phyloP scores from a whole-genome alignment of 2,888 invertebrate genomes.

The Melanostoma mellinum region DNA sequence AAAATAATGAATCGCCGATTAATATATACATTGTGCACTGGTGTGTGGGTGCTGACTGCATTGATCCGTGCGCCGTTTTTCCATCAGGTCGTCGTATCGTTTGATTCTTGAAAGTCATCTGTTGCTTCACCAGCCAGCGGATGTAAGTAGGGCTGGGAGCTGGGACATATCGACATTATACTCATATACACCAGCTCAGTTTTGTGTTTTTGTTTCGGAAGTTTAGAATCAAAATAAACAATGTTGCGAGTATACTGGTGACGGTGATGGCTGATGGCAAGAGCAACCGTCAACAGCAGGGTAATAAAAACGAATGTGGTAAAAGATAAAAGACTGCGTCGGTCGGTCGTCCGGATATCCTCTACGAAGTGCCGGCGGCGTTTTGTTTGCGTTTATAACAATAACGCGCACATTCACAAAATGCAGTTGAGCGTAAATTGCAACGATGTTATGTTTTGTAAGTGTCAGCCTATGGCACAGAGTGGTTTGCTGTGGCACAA shows the following conservation, averaged over 20 bases:
- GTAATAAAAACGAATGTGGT: conserved; percentile 61
- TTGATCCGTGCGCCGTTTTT: conserved; percentile 5
- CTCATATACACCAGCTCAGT: conserved; percentile 9
- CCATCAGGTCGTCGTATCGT: neutral
- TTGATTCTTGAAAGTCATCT: conserved; percentile 13
- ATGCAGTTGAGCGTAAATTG: conserved; percentile 38
- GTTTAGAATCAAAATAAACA: conserved; percentile 64
- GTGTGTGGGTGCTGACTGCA: neutral
- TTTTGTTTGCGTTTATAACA: conserved; percentile 51
- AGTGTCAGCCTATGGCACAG: neutral
- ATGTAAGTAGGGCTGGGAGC: neutral
- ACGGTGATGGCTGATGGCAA: no score
- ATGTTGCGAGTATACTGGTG: conserved; percentile 2
- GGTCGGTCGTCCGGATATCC: conserved; percentile 45
- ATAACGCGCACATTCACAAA: conserved; percentile 43
- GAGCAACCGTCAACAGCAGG: conserved; percentile 29
- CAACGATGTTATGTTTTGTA: neutral
- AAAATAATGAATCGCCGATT: conserved; percentile 8
- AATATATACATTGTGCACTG: neutral
- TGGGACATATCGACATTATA: neutral
- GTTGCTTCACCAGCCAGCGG: conserved; percentile 4
- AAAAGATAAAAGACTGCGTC: conserved; percentile 54
- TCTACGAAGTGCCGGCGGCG: conserved; percentile 31
- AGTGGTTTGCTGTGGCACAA: neutral
- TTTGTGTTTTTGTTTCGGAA: conserved; percentile 45